Evolutionary conservation across 2,888 invertebrate genomes (phyloP).

Genomic region (Eueremaeus valkanovi): DNA sequence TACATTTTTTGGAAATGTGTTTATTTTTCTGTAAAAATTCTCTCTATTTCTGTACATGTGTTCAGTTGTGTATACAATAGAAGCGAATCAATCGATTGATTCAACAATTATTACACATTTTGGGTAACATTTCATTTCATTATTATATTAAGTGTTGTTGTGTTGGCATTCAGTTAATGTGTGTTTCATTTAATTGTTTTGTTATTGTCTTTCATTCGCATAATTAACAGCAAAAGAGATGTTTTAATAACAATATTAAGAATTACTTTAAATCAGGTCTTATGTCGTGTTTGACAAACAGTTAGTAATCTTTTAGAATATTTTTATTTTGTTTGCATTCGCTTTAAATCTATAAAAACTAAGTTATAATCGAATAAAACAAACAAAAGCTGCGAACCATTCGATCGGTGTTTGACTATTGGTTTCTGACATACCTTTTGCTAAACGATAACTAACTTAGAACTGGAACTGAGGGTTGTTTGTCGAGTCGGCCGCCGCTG

Average conservation of each 20-base stretch:
- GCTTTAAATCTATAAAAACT: not conserved
- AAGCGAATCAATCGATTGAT: too few relatives aligned
- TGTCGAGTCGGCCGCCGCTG: conserved; percentile 4
- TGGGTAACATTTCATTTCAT: not conserved
- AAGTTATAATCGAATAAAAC: conserved; percentile 1
- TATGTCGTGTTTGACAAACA: not conserved
- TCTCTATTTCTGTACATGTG: conserved; percentile 3
- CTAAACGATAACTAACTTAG: conserved; percentile 7
- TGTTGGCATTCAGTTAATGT: conserved; percentile 22
- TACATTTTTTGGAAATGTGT: conserved; percentile 1
- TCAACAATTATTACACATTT: conserved; percentile 3
- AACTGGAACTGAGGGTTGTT: conserved; percentile 9
- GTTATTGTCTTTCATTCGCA: not conserved
- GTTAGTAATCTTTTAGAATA: not conserved
- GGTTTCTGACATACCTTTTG: not conserved
- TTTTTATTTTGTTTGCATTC: not conserved
- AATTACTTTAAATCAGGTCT: not conserved
- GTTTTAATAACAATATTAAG: conserved; percentile 3
- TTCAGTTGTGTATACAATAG: conserved; percentile 1
- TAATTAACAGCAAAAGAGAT: not conserved
- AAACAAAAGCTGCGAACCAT: conserved; percentile 15
- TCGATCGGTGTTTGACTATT: not conserved
- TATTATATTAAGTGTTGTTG: conserved; percentile 23
- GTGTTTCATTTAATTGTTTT: not conserved
- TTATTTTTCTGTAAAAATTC: conserved; percentile 1